Evolutionary conservation across 2,113 vertebrate genomes (phyloP), one percentile per base, ranked within the genome.

Genomic region (Parus major): DNA sequence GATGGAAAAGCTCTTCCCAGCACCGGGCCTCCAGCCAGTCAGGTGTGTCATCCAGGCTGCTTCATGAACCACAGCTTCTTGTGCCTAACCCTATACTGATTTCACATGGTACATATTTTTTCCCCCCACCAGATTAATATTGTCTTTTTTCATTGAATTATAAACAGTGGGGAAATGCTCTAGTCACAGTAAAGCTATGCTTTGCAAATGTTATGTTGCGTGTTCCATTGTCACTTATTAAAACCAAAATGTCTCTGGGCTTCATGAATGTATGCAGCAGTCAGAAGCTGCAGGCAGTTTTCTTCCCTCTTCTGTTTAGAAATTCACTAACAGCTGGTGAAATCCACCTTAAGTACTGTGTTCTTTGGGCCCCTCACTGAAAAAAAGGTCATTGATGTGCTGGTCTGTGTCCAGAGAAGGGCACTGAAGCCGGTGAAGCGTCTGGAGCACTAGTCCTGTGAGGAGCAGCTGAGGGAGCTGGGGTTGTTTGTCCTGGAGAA

Each of bases 51-150:
- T 36, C 50, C 28, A 28, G 71, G n/a, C 12, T 57, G 21, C n/a
- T 24, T 5, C n/a, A 29, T 2, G 12, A 91, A 39, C n/a, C 23
- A 41, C 18, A 11, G 22, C 9, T 76, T 23, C 80, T 36, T 41
- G 22, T 36, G 17, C 41, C n/a, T n/a, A 72, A 31, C 0, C 0
- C 1, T 1, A 16, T 21, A 39, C 9, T 49, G 41, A 42, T 56
- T 49, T n/a, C 64, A 49, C 2, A 1, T 42, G 20, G 17, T 15
- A n/a, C 3, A 3, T 31, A 8, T 12, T 19, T 60, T n/a, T 20
- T 3, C 4, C 4, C 8, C 3, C 11, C 10, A 39, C 6, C 10
- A 39, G 13, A 65, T 70, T 44, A 1, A 2, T 23, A 50, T 77
- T 36, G 14, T 5, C 19, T 31, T 77, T 91, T 91, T 64, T 16